Base-by-base conservation (phyloP, 2,113 vertebrate species). In the Amazona guildingii region DNA sequence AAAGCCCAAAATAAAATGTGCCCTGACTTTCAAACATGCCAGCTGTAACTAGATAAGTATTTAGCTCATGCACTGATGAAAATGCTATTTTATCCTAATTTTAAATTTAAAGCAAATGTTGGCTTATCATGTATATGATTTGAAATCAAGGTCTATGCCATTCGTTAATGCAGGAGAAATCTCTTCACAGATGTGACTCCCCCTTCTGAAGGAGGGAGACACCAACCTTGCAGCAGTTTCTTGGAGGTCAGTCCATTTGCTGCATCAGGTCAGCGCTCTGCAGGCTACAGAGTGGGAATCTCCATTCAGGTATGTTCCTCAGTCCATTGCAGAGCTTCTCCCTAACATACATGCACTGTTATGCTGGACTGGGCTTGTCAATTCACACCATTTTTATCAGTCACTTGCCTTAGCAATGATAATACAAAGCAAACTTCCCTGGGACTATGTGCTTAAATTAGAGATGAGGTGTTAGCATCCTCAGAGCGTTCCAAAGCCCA, bases 361-460 rank as follows among this genome's bases (percentile, higher is more conserved):
- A 37, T n/a, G 35, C 48, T 66, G 14, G 73, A 11, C 57, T 72
- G 59, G 37, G 27, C n/a, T 63, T 86, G 54, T 92, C 83, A 90
- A 7, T 62, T 92, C 88, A 82, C 83, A 82, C 51, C 15, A 2
- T 52, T 95, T 84, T 75, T 82, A 88, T 90, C 62, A 84, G 76
- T 64, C 55, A 20, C 62, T 94, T 92, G 86, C 57, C 73, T 66
- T 84, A 90, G 86, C 35, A 91, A 69, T 41, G 69, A 92, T 82
- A 83, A 92, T 43, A 48, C 48, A 82, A 69, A 89, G 62, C 43
- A 82, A 89, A 66, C 28, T 79, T 88, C 59, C 52, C 76, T 73
- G 86, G 66, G 88, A 92, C 70, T 93, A 4, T 25, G 80, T 33
- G 33, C 88, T 94, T 94, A 78, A 94, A 92, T 92, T 86, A 96